These are phyloP conservation scores for Pegoplata infirma DNA, from an alignment of 2,888 invertebrate species.

Conservation along the genomic window DNA sequence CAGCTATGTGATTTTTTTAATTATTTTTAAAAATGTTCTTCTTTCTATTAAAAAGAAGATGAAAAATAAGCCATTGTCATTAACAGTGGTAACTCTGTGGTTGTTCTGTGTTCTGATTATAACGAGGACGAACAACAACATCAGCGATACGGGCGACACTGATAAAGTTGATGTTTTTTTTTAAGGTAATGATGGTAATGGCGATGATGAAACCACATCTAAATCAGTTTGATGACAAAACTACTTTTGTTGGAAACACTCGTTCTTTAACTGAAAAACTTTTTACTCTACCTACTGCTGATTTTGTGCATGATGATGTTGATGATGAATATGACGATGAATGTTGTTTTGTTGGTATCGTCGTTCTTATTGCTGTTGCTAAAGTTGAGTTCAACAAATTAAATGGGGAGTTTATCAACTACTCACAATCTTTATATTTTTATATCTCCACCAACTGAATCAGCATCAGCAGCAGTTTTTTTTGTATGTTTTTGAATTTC, in stretches of 20 bases:
- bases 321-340: constrained; percentile 32
- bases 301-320: background rate
- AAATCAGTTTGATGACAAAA: constrained; percentile 38
- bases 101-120: background rate
- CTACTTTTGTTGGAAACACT: background rate
- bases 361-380: constrained; percentile 47
- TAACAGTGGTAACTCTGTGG: background rate
- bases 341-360: constrained; percentile 34
- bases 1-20: too few species aligned
- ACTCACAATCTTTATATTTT: constrained; percentile 35
- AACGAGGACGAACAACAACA: background rate
- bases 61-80: too few species aligned
- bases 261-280: constrained; percentile 2
- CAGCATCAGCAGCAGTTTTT: constrained; percentile 8
- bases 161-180: too few species aligned
- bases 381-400: constrained; percentile 46
- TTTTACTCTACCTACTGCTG: background rate
- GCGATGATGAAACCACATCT: constrained; percentile 19
- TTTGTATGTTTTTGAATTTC: constrained; percentile 44
- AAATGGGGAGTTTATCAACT: constrained; percentile 52
- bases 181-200: background rate
- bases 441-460: constrained; percentile 33
- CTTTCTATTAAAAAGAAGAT: too few species aligned
- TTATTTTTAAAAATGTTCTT: too few species aligned
- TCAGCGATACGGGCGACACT: too few species aligned